Evolutionary conservation across 2,888 invertebrate species (phyloP), one percentile per base, ranked within the genome.

Genomic region (Spodoptera littoralis): DNA sequence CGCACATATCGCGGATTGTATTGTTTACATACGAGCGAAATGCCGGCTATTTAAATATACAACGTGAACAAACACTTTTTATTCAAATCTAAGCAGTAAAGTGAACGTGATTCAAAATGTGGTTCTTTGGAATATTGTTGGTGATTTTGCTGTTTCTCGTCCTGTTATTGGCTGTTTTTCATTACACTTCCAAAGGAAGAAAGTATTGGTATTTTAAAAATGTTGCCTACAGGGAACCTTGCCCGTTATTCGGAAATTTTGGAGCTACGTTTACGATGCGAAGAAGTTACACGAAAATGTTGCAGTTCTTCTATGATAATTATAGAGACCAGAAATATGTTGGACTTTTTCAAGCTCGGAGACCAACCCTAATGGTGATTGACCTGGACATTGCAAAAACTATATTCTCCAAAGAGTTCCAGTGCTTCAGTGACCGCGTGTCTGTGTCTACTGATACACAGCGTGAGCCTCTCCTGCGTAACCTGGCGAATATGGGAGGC

Each of bases 211-310:
- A 81, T 11, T 64, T 75, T 53, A 90, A 85, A 79, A 92, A 93
- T 73, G 92, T 95, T 58, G 89, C 92, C 1, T 94, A 92, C 69
- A 89, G 90, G 77, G 92, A 94, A 70, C 95, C 95, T 41, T 94
- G 93, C 56, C 95, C 95, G 2, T 86, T 95, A 77, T 93, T 95
- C 63, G 95, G 95, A n/a, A 94, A 95, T 77, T 94, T 95, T 68
- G 94, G 93, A 43, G 90, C 93, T 11, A 91, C 90, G 4, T 86
- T 94, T 53, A 90, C 85, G 1, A 91, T 92, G 91, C 88, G 89
- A 53, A 82, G 75, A 53, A 94, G 94, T 78, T 94, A 94, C 71
- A 86, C 92, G 12, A 86, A 84, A 54, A 94, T 88, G 90, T 81
- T 94, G 24, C 85, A 91, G 65, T 87, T 80, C 80, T 92, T 93